Conservation (phyloP, 1,140 invertebrate species). For the Rhynchophorus ferrugineus region DNA sequence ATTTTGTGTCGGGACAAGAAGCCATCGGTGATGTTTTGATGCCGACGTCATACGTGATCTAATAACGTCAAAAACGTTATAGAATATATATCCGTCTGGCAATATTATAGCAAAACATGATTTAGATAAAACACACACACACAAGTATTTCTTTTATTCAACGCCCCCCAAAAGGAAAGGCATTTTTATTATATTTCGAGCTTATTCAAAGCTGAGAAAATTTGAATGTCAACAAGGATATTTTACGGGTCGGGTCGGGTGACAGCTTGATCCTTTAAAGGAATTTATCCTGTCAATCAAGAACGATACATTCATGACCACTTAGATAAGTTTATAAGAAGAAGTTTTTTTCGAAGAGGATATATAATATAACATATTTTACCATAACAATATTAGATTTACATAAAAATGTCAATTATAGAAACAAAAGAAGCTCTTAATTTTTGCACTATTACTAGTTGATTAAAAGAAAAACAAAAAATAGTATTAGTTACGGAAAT, state of each 20-base stretch:
- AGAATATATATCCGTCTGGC: not conserved
- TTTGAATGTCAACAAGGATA: slow-evolving; percentile 37
- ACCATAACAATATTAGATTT: too few relatives aligned
- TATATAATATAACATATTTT: too few relatives aligned
- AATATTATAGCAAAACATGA: not conserved
- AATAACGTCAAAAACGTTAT: not conserved
- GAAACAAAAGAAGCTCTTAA: too few relatives aligned
- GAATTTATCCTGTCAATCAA: slow-evolving; percentile 6
- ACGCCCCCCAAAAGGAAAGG: not conserved
- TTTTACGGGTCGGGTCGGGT: slow-evolving; percentile 5
- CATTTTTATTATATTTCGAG: slow-evolving; percentile 30
- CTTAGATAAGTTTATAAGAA: not conserved
- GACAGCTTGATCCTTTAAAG: not conserved
- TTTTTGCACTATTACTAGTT: too few relatives aligned
- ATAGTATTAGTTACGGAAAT: too few relatives aligned
- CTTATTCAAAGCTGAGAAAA: slow-evolving; percentile 33
- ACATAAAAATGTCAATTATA: too few relatives aligned
- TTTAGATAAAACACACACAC: not conserved
- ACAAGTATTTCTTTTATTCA: not conserved
- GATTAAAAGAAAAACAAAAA: too few relatives aligned
- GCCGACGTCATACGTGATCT: too few relatives aligned
- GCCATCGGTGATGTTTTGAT: too few relatives aligned
- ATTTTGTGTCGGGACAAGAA: too few relatives aligned
- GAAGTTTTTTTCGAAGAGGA: too few relatives aligned
- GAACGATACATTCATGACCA: not conserved